These are phyloP conservation scores for Ctenochaetus hawaiiensis DNA, from an alignment of 2,797 vertebrate genomes.

Conservation along the genomic window DNA sequence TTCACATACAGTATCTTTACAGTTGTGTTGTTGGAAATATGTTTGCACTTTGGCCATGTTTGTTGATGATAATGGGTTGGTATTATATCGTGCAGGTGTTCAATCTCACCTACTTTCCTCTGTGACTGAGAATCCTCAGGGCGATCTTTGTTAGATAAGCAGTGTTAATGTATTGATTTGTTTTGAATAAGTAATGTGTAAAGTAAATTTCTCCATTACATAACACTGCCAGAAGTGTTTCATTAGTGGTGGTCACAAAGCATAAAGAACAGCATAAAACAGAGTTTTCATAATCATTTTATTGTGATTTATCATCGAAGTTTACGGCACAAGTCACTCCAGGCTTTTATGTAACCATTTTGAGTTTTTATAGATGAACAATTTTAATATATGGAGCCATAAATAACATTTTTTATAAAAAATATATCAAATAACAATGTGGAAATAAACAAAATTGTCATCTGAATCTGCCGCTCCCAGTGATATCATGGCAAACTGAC, in stretches of 20 bases:
- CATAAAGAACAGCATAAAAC: not conserved
- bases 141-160: constrained; percentile 13
- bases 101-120: not conserved
- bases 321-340: not conserved
- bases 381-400: not conserved
- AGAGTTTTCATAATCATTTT: constrained; percentile 1
- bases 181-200: not conserved
- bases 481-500: not conserved
- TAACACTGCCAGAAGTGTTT: constrained; percentile 16
- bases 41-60: constrained; percentile 21
- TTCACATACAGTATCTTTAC: constrained; percentile 24
- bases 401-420: not conserved
- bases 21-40: constrained; percentile 30
- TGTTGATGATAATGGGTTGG: constrained; percentile 14
- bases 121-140: constrained; percentile 11
- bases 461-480: not conserved
- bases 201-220: constrained; percentile 1
- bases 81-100: constrained; percentile 13
- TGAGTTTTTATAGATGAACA: not conserved
- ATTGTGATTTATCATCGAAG: constrained; percentile 9
- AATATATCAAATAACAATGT: not conserved
- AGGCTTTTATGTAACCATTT: not conserved
- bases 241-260: not conserved
- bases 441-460: not conserved
- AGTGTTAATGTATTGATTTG: not conserved